phyloP scores from a whole-genome alignment of 2,888 invertebrate genomes.

The Macrophya annulata region DNA sequence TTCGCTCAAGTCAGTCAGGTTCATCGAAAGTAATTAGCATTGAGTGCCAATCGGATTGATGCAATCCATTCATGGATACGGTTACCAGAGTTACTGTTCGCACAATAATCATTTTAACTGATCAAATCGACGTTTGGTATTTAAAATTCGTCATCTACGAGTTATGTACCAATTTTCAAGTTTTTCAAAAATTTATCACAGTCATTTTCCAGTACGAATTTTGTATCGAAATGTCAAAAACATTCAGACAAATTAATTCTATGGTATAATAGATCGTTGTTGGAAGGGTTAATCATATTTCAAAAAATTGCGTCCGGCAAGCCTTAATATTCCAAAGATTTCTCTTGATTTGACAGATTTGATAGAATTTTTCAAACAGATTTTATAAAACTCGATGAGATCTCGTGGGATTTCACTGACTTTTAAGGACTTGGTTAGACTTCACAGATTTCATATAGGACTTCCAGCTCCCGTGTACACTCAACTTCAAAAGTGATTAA shows the following conservation, averaged over 20 bases:
- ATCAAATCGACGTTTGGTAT: not conserved
- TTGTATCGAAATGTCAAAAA: not conserved
- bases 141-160: not conserved
- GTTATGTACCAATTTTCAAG: not conserved
- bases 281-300: no score
- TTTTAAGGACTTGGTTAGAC: not conserved
- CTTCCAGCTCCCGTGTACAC: not conserved
- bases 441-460: not conserved
- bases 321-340: not conserved
- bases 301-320: not conserved
- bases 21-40: conserved; percentile 21
- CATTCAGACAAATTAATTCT: not conserved
- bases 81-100: not conserved
- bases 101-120: not conserved
- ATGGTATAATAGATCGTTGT: not conserved
- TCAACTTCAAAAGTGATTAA: not conserved
- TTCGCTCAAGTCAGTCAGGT: conserved; percentile 35
- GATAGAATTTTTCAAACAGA: not conserved
- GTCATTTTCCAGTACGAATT: not conserved
- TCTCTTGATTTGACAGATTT: not conserved
- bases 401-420: not conserved
- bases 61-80: not conserved
- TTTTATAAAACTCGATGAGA: not conserved
- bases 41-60: conserved; percentile 12
- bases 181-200: not conserved